A percentile compares a stretch with the other conserved stretches of the same genome.
phyloP scores from a whole-genome alignment of 2,888 invertebrate species.

The Plagodis dolabraria region DNA sequence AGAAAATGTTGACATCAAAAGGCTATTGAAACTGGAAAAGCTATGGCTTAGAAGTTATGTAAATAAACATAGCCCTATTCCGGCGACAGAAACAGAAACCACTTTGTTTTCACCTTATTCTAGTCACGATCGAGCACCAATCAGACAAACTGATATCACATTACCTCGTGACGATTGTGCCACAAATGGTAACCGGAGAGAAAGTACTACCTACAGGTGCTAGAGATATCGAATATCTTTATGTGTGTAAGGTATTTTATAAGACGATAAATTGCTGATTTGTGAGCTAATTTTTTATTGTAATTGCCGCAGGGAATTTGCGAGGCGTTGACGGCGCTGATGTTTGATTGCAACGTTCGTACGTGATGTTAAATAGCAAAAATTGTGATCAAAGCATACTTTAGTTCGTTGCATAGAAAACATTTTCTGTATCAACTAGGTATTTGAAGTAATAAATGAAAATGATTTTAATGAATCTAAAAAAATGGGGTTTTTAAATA shows the following conservation, averaged over 20 bases:
- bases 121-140: slow-evolving; percentile 27
- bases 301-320: slow-evolving; percentile 11
- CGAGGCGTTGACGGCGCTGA: slow-evolving; percentile 1
- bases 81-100: slow-evolving; percentile 9
- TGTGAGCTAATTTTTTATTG: slow-evolving; percentile 7
- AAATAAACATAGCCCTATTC: slow-evolving; percentile 17
- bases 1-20: too few relatives aligned
- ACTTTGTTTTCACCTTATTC: slow-evolving; percentile 24
- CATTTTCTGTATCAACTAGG: too few relatives aligned
- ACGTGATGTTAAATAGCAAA: too few relatives aligned
- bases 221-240: slow-evolving; percentile 41
- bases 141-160: slow-evolving; percentile 18
- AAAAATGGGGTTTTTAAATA: too few relatives aligned
- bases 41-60: slow-evolving; percentile 8
- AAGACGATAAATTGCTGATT: slow-evolving; percentile 23
- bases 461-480: too few relatives aligned
- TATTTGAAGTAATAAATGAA: too few relatives aligned
- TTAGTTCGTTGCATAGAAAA: too few relatives aligned
- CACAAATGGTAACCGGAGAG: slow-evolving; percentile 41
- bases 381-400: too few relatives aligned
- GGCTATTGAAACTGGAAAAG: too few relatives aligned
- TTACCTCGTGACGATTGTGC: slow-evolving; percentile 26
- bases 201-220: slow-evolving; percentile 49
- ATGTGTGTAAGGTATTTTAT: slow-evolving; percentile 27
- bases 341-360: background rate